These are phyloP conservation scores for Odontocerum albicorne DNA, from an alignment of 2,888 invertebrate species.

Conservation along the genomic window DNA sequence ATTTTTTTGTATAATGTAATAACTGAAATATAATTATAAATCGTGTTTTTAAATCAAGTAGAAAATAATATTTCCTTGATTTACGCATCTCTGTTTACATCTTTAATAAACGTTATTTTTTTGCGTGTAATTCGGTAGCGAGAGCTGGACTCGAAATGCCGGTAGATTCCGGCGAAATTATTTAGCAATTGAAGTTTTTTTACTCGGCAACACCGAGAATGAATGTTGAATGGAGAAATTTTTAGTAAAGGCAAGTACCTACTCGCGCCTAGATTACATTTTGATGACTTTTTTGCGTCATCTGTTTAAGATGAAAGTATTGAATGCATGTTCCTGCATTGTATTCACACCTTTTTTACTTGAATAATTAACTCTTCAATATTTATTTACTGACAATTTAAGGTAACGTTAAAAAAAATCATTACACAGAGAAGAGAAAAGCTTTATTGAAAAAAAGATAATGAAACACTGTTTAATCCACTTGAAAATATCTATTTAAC, in stretches of 20 bases:
- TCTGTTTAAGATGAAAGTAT: slow-evolving; percentile 5
- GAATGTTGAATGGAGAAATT: slow-evolving; percentile 12
- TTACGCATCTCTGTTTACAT: neutral
- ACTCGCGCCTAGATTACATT: slow-evolving; percentile 3
- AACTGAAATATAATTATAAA: neutral
- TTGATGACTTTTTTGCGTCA: slow-evolving; percentile 6
- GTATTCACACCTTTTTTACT: too few species aligned
- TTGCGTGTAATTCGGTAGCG: slow-evolving; percentile 11
- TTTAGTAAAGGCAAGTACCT: neutral
- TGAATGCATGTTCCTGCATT: too few species aligned
- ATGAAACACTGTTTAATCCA: too few species aligned
- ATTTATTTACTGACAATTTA: too few species aligned
- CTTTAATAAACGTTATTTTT: neutral
- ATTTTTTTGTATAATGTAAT: too few species aligned
- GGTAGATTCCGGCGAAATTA: slow-evolving; percentile 1
- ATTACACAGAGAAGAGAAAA: neutral
- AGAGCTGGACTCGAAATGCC: neutral
- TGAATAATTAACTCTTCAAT: too few species aligned
- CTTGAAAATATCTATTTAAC: too few species aligned
- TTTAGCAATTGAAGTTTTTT: neutral
- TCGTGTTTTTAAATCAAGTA: too few species aligned
- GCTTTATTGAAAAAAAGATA: neutral
- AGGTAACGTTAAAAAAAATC: too few species aligned
- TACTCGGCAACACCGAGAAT: neutral
- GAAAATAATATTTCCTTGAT: neutral